Evolutionary conservation across 1,140 invertebrate species (phyloP).

Genomic region (Drosophila bocqueti): DNA sequence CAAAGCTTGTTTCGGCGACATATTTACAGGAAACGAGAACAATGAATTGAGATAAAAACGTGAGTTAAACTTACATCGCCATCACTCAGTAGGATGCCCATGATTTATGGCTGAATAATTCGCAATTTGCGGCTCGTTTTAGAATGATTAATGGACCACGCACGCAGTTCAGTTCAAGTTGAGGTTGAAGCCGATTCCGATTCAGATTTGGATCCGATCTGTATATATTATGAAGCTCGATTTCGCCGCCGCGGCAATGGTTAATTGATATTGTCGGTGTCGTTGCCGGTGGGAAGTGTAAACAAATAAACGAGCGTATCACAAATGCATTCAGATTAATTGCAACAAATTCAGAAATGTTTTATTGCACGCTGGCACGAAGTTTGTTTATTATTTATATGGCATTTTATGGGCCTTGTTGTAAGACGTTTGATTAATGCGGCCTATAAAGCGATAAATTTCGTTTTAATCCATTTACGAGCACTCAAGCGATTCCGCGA

Average conservation of each 20-base stretch:
- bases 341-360: conserved; percentile 53
- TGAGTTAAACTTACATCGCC: conserved; percentile 77
- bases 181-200: conserved; percentile 5
- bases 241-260: conserved; percentile 14
- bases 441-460: conserved; percentile 65
- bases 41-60: conserved; percentile 21
- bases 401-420: conserved; percentile 60
- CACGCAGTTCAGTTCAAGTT: conserved; percentile 42
- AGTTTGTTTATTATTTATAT: conserved; percentile 65
- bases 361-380: conserved; percentile 54
- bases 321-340: conserved; percentile 56
- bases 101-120: conserved; percentile 61
- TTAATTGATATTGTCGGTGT: conserved; percentile 47
- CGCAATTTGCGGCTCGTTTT: conserved; percentile 51
- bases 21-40: conserved; percentile 19
- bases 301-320: conserved; percentile 46
- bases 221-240: conserved; percentile 11
- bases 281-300: conserved; percentile 42
- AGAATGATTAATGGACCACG: conserved; percentile 48
- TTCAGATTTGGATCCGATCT: conserved; percentile 7
- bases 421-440: conserved; percentile 68
- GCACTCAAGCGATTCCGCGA: conserved; percentile 61
- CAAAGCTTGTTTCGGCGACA: conserved; percentile 12
- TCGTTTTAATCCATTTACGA: conserved; percentile 75
- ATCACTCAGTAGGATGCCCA: conserved; percentile 81